Percentiles rank a stretch among this genome's conserved stretches.
These are phyloP conservation scores for Coenobita brevimanus DNA, from an alignment of 1,140 invertebrate genomes.

Conservation along the genomic window DNA sequence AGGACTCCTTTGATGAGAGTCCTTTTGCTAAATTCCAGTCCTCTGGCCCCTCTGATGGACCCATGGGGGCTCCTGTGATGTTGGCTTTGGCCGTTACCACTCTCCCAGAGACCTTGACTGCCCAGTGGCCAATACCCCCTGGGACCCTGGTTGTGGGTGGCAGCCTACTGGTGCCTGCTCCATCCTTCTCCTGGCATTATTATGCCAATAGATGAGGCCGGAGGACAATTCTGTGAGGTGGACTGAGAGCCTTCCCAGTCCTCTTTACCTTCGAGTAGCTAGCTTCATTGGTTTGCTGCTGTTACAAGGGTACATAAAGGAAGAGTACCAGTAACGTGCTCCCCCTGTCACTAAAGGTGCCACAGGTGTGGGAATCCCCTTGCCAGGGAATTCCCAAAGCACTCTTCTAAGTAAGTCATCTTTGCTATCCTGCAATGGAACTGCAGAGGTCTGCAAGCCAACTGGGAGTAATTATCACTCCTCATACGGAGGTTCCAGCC, in stretches of 20 bases:
- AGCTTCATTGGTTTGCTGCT: neutral
- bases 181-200: neutral
- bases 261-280: neutral
- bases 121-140: neutral
- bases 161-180: neutral
- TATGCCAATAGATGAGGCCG: neutral
- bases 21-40: neutral
- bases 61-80: neutral
- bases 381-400: neutral
- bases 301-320: no score
- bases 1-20: neutral
- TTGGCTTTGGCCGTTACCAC: neutral
- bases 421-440: neutral
- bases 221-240: neutral
- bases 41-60: neutral
- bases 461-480: neutral
- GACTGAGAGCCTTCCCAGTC: neutral
- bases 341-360: neutral
- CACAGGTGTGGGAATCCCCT: neutral
- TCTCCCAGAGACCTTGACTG: no score
- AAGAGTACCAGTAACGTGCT: neutral
- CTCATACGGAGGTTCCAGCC: neutral
- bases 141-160: neutral
- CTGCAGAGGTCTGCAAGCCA: conserved; percentile 3
- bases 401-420: neutral